A percentile compares a stretch with the other conserved stretches of the same genome.
Evolutionary conservation across 2,113 vertebrate species (phyloP).

Genomic region (Grammomys dolichurus): DNA sequence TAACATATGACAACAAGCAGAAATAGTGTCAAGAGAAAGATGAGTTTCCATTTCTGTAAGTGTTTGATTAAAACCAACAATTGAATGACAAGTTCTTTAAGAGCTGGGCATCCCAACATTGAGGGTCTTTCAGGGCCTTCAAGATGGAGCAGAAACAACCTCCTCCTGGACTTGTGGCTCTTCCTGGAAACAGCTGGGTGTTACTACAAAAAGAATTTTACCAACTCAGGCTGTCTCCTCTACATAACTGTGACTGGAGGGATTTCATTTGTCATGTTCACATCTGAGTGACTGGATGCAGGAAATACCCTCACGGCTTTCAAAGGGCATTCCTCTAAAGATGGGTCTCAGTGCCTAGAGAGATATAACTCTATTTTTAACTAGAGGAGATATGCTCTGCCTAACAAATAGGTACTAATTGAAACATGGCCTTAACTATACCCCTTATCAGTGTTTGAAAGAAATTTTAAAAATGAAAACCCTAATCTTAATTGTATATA

Average conservation of each 20-base stretch:
- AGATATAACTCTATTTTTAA: not conserved
- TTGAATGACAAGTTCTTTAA: slow-evolving; percentile 34
- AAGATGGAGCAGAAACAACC: not conserved
- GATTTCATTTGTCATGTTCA: not conserved
- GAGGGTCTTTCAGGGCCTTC: not conserved
- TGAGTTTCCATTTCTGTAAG: not conserved
- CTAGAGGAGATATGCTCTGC: not conserved
- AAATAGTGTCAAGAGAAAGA: slow-evolving; percentile 27
- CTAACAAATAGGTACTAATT: slow-evolving; percentile 25
- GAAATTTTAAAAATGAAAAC: not conserved
- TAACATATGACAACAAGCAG: not conserved
- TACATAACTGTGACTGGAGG: not conserved
- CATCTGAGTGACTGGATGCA: not conserved
- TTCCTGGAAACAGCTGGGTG: not conserved
- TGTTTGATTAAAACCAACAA: slow-evolving; percentile 24
- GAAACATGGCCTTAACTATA: not conserved
- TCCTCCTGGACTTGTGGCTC: not conserved
- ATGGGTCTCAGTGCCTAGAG: not conserved
- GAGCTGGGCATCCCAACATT: not conserved
- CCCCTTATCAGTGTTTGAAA: not conserved
- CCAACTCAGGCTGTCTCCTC: not conserved
- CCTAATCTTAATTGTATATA: not conserved
- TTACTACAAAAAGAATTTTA: not conserved
- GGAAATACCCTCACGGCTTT: not conserved
- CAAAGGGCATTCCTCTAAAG: not conserved